Evolutionary conservation across 2,113 vertebrate species (phyloP).

Genomic region (Acanthisitta chloris): DNA sequence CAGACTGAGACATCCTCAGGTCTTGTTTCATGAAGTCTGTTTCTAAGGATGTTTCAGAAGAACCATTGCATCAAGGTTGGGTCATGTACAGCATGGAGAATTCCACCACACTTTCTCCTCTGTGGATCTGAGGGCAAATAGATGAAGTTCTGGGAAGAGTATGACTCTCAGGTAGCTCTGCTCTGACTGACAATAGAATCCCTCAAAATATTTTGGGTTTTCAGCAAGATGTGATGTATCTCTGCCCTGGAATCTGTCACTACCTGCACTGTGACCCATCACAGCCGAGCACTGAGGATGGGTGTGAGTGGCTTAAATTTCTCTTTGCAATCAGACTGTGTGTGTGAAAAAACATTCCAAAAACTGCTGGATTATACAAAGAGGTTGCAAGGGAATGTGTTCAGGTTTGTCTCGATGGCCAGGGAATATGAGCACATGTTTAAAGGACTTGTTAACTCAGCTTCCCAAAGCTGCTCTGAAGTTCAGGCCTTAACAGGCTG

Average conservation of each 20-base stretch:
- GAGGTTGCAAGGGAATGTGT: not conserved
- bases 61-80: fast-evolving
- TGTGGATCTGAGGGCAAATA: not conserved
- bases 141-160: not conserved
- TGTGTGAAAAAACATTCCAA: not conserved
- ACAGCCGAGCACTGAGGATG: fast-evolving
- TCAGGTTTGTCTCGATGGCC: not conserved
- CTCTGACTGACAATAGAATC: not conserved
- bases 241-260: not conserved
- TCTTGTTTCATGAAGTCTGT: not conserved
- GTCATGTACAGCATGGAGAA: not conserved
- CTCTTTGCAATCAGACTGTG: not conserved
- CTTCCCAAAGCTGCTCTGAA: not conserved
- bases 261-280: not conserved
- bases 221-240: not conserved
- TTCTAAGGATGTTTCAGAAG: fast-evolving
- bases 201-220: not conserved
- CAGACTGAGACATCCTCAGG: fast-evolving
- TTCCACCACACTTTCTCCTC: not conserved
- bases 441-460: not conserved
- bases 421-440: not conserved
- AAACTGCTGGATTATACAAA: not conserved
- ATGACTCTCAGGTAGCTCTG: not conserved
- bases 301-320: not conserved
- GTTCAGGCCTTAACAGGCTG: not conserved